Conservation (phyloP, 1,140 invertebrate species). For the Bombus impatiens region DNA sequence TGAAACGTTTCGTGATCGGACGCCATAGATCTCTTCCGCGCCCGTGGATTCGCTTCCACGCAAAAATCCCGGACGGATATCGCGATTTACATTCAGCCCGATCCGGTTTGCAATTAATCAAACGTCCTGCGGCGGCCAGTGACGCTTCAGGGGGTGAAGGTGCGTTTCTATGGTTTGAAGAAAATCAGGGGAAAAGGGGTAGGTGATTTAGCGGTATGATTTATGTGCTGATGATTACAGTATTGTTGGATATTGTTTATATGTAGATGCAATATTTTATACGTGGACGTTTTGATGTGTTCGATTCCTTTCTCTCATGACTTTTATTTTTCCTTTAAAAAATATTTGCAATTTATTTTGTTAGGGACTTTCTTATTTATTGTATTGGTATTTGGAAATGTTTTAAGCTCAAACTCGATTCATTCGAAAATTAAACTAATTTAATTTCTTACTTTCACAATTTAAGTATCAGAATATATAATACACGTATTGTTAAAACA, state of each 20-base stretch:
- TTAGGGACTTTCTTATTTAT: not conserved
- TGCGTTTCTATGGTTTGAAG: not conserved
- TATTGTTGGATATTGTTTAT: not conserved
- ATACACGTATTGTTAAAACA: not conserved
- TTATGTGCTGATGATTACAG: not conserved
- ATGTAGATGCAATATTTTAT: not conserved
- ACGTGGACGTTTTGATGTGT: not conserved
- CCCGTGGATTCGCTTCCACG: conserved; percentile 36
- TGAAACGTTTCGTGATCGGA: conserved; percentile 38
- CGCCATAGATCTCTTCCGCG: conserved; percentile 53
- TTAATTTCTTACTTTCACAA: not conserved
- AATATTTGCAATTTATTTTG: too few relatives aligned
- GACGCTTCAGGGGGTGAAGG: not conserved
- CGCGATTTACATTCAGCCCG: conserved; percentile 54
- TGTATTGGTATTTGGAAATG: not conserved
- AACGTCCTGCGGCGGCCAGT: not conserved
- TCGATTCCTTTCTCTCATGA: rapidly evolving
- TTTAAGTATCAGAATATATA: not conserved
- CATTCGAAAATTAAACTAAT: too few relatives aligned
- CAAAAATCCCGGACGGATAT: conserved; percentile 36
- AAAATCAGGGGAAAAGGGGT: not conserved
- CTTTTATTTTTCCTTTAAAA: not conserved
- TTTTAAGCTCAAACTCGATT: not conserved
- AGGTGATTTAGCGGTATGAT: not conserved
- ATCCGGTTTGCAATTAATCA: conserved; percentile 53